Evolutionary conservation across 2,888 invertebrate genomes (phyloP).

Genomic region (Limnephilus lunatus): DNA sequence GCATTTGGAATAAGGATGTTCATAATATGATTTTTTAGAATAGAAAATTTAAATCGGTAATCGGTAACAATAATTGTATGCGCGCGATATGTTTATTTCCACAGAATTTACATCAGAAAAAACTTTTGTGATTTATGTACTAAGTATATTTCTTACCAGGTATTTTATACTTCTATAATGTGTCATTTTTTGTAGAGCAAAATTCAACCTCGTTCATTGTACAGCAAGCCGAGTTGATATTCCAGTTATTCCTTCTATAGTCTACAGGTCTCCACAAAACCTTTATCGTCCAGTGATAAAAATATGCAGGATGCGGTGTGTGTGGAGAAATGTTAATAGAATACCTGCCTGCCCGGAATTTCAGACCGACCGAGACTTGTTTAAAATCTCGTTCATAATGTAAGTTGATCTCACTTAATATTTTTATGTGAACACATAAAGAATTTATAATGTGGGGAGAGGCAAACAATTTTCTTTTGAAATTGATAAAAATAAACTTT

Average conservation of each 20-base stretch:
- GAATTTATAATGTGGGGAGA: not conserved
- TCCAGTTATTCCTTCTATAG: not conserved
- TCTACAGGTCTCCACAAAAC: not conserved
- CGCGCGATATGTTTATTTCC: too few relatives aligned
- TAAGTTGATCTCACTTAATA: not conserved
- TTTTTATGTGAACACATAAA: not conserved
- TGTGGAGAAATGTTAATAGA: not conserved
- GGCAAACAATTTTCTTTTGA: not conserved
- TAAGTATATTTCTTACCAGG: not conserved
- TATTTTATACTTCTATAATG: not conserved
- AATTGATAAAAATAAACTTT: not conserved
- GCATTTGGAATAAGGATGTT: too few relatives aligned
- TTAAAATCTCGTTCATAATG: not conserved
- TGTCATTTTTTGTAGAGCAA: not conserved
- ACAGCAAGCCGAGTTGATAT: slow-evolving; percentile 4
- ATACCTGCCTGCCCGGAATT: slow-evolving; percentile 27
- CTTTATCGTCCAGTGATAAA: slow-evolving; percentile 25
- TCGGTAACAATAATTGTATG: too few relatives aligned
- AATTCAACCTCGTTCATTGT: not conserved
- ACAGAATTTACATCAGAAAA: too few relatives aligned
- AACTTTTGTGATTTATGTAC: too few relatives aligned
- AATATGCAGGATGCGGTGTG: slow-evolving; percentile 23
- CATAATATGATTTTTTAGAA: too few relatives aligned
- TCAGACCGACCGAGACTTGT: not conserved
- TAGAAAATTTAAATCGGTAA: too few relatives aligned